Evolutionary conservation across 35 echinoderm and acorn worm genomes (phyloP).

Genomic region (Diadema setosum): DNA sequence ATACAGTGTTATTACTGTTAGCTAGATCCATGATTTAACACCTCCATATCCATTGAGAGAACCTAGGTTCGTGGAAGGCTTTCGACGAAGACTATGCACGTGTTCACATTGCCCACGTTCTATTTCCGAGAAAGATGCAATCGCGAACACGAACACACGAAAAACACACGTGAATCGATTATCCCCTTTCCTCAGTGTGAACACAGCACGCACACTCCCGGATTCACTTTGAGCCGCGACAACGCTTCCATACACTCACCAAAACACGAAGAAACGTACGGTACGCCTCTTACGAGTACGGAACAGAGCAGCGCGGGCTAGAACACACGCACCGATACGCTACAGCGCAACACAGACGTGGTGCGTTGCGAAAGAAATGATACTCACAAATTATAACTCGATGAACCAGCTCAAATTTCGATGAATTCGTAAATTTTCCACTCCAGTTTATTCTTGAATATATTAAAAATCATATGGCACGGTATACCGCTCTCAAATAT

Average conservation of each 20-base stretch:
- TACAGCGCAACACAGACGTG: not conserved
- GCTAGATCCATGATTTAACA: too few species aligned
- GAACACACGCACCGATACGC: not conserved
- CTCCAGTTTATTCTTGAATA: not conserved
- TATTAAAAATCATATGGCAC: not conserved
- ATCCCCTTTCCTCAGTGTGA: too few species aligned
- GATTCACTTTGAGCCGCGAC: not conserved
- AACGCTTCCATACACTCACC: not conserved
- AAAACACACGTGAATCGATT: too few species aligned
- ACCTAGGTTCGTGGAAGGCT: too few species aligned
- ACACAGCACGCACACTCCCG: too few species aligned
- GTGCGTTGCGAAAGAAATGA: not conserved
- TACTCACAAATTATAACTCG: conserved; percentile 37
- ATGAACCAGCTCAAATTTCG: conserved; percentile 24
- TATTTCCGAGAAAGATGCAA: too few species aligned
- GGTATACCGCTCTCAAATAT: conserved; percentile 42
- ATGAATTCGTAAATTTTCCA: not conserved
- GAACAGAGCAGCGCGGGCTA: not conserved
- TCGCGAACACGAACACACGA: too few species aligned
- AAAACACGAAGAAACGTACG: not conserved
- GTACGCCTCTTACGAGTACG: not conserved
- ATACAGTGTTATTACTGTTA: too few species aligned
- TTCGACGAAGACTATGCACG: too few species aligned
- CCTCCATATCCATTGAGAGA: too few species aligned
- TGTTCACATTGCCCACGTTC: too few species aligned